Percentiles rank a stretch among this genome's conserved stretches.
Conservation (phyloP, 2,888 invertebrate species). For the Drosophila flavopinicola region DNA sequence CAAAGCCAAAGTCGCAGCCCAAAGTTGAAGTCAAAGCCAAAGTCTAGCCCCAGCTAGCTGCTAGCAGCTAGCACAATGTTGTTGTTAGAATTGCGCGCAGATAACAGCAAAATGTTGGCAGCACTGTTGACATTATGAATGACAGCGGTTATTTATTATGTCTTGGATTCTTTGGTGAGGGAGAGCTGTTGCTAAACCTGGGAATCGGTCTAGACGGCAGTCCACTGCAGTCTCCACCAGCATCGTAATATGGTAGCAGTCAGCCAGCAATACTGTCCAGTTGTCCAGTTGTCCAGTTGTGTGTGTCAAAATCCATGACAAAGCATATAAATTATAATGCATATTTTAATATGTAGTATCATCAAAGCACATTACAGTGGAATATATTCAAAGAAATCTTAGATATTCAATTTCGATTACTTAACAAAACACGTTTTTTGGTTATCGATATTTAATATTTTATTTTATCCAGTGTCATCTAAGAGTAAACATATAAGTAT, state of each 20-base stretch:
- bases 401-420: neutral
- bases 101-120: conserved; percentile 79
- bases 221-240: conserved; percentile 2
- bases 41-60: conserved; percentile 23
- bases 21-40: conserved; percentile 32
- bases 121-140: conserved; percentile 80
- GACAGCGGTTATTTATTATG: conserved; percentile 80
- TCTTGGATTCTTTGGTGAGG: conserved; percentile 49
- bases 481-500: no score
- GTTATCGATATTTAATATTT: no score
- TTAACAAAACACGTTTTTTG: no score
- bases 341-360: conserved; percentile 12
- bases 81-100: conserved; percentile 77
- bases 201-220: conserved; percentile 31
- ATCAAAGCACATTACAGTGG: neutral
- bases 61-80: conserved; percentile 54
- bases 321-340: conserved; percentile 13
- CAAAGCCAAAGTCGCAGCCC: conserved; percentile 30
- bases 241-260: conserved; percentile 23
- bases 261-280: conserved; percentile 1
- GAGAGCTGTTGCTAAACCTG: conserved; percentile 29
- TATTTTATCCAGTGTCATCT: no score
- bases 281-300: conserved; percentile 13
- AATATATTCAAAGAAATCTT: neutral
- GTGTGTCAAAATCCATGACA: conserved; percentile 12